Conservation (phyloP, 1,140 invertebrate genomes). For the Drosophila prosaltans region DNA sequence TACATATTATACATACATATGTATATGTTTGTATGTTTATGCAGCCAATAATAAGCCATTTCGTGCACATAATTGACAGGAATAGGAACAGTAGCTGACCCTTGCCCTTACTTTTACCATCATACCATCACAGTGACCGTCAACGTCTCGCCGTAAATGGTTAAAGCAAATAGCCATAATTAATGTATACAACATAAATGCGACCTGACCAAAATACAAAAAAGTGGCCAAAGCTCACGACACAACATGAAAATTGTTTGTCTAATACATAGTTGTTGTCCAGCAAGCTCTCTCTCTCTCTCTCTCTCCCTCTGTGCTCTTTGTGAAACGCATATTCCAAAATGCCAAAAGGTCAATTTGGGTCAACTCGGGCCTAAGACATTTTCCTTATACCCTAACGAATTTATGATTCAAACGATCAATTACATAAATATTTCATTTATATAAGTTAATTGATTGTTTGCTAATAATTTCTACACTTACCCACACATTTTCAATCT, state of each 20-base stretch:
- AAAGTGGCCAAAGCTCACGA: constrained; percentile 43
- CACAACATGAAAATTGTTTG: constrained; percentile 60
- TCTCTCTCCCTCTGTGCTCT: too few relatives aligned
- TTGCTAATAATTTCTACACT: too few relatives aligned
- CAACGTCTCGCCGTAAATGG: constrained; percentile 15
- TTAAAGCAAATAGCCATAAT: constrained; percentile 77
- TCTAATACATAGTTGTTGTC: constrained; percentile 30
- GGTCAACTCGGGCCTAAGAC: too few relatives aligned
- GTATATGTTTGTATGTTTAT: constrained; percentile 44
- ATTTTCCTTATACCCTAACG: too few relatives aligned
- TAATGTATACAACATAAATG: constrained; percentile 81
- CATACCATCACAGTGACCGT: not conserved
- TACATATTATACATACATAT: constrained; percentile 16
- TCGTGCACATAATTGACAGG: constrained; percentile 77
- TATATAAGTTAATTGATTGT: too few relatives aligned
- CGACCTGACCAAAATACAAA: constrained; percentile 75
- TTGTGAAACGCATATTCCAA: not conserved
- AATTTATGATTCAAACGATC: too few relatives aligned
- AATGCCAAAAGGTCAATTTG: constrained; percentile 4
- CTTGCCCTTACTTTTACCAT: too few relatives aligned
- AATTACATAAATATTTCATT: too few relatives aligned
- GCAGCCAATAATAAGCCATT: constrained; percentile 79
- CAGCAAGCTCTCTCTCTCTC: too few relatives aligned
- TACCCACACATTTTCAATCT: too few relatives aligned
- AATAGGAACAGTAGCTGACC: constrained; percentile 28